A percentile compares a stretch with the other conserved stretches of the same genome.
phyloP scores from a whole-genome alignment of 2,113 vertebrate genomes.

The Protobothrops flavoviridis region DNA sequence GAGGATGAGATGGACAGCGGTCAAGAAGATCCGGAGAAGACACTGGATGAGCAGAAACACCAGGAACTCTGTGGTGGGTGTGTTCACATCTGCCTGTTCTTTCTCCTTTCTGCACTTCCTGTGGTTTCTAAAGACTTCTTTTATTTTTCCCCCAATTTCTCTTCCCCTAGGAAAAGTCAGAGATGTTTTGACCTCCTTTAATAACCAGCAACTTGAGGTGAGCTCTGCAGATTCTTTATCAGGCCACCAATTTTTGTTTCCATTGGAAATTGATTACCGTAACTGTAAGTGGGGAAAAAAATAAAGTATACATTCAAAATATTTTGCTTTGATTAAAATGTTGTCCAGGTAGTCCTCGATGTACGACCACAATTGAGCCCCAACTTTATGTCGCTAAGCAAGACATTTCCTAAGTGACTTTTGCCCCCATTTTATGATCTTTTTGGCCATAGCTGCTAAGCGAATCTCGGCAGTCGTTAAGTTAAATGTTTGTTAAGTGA shows the following conservation, averaged over 20 bases:
- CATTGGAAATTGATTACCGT: background rate
- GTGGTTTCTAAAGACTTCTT: background rate
- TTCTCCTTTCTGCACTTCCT: background rate
- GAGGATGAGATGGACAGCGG: constrained; percentile 59
- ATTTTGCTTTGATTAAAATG: background rate
- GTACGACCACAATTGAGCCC: too few relatives aligned
- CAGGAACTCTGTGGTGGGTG: constrained; percentile 79
- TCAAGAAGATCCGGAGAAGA: constrained; percentile 59
- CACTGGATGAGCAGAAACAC: constrained; percentile 66
- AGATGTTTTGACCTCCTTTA: constrained; percentile 82
- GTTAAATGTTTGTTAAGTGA: too few relatives aligned
- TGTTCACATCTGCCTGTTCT: background rate
- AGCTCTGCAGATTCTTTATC: constrained; percentile 23
- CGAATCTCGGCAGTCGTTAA: too few relatives aligned
- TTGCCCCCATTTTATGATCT: too few relatives aligned
- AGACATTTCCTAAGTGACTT: too few relatives aligned
- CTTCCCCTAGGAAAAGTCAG: constrained; percentile 73
- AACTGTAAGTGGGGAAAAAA: background rate
- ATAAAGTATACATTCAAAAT: background rate
- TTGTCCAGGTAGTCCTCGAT: background rate
- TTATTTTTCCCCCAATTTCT: background rate
- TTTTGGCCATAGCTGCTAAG: too few relatives aligned
- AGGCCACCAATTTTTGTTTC: background rate
- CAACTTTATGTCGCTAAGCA: too few relatives aligned
- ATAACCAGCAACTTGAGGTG: constrained; percentile 86